These are phyloP conservation scores for Netelia melanura DNA, from an alignment of 2,888 invertebrate genomes.

Conservation along the genomic window DNA sequence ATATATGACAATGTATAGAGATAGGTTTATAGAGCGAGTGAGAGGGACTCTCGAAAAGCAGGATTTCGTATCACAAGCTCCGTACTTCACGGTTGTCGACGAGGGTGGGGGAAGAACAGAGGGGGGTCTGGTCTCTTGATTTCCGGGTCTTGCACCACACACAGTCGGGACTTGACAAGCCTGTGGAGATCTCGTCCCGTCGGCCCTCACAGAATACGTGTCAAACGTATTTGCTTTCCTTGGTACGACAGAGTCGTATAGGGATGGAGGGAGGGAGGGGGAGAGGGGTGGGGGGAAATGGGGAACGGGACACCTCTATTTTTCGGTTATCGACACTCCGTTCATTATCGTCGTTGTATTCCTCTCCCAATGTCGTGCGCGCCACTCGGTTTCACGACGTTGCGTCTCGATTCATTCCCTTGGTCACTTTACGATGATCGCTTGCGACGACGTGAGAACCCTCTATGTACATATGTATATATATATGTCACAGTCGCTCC, in stretches of 20 bases:
- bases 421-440: conserved; percentile 30
- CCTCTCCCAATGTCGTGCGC: conserved; percentile 13
- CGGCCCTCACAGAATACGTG: conserved; percentile 32
- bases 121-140: conserved; percentile 48
- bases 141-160: conserved; percentile 72
- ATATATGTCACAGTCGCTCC: conserved; percentile 66
- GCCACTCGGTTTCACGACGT: conserved; percentile 40
- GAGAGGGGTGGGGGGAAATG: background rate
- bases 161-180: conserved; percentile 47
- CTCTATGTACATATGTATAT: conserved; percentile 28
- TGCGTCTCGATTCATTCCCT: conserved; percentile 16
- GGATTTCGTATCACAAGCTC: conserved; percentile 35
- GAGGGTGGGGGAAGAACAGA: background rate
- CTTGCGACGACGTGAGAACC: conserved; percentile 40
- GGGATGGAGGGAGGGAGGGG: background rate
- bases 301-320: conserved; percentile 1
- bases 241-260: background rate
- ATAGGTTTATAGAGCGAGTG: conserved; percentile 45
- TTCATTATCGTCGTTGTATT: conserved; percentile 59
- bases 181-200: conserved; percentile 39
- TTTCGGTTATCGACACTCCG: conserved; percentile 40
- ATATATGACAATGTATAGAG: conserved; percentile 26
- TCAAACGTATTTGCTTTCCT: conserved; percentile 37
- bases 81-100: conserved; percentile 35
- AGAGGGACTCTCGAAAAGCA: conserved; percentile 19